phyloP scores from a whole-genome alignment of 2,888 invertebrate species.

The Coremacera marginata region DNA sequence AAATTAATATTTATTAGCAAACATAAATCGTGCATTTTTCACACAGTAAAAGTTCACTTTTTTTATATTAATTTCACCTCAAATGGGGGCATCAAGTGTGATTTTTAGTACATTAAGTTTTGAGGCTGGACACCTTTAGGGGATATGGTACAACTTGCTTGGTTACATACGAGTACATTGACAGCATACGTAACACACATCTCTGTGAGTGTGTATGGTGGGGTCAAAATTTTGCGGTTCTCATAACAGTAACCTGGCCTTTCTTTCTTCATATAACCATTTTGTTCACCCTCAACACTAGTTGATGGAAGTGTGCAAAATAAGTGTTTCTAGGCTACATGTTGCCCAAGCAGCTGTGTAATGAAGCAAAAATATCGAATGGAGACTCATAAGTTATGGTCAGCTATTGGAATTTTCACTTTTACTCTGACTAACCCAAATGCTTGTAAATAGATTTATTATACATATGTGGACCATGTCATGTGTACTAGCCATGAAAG shows the following conservation, averaged over 20 bases:
- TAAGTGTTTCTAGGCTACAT: not conserved
- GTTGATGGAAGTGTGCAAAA: not conserved
- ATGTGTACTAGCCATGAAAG: too few species aligned
- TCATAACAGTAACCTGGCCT: not conserved
- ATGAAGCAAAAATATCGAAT: constrained; percentile 15
- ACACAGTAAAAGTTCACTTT: not conserved
- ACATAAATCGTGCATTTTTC: constrained; percentile 21
- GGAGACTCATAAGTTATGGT: not conserved
- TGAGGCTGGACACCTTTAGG: not conserved
- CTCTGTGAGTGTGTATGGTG: not conserved
- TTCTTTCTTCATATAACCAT: not conserved
- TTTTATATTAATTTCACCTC: constrained; percentile 13
- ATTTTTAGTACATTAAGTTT: constrained; percentile 26
- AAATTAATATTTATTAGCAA: constrained; percentile 25
- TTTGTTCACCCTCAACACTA: not conserved
- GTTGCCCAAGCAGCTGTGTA: not conserved
- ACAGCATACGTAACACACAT: not conserved
- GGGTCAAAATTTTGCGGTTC: constrained; percentile 17
- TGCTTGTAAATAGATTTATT: too few species aligned
- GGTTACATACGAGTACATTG: too few species aligned
- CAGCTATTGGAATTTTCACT: not conserved
- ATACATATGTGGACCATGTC: too few species aligned
- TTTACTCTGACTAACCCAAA: not conserved
- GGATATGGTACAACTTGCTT: too few species aligned
- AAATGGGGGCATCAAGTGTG: constrained; percentile 10